Evolutionary conservation across 2,113 vertebrate genomes (phyloP), one percentile per base, ranked within the genome.

Genomic region (Nycticryphes semicollaris): DNA sequence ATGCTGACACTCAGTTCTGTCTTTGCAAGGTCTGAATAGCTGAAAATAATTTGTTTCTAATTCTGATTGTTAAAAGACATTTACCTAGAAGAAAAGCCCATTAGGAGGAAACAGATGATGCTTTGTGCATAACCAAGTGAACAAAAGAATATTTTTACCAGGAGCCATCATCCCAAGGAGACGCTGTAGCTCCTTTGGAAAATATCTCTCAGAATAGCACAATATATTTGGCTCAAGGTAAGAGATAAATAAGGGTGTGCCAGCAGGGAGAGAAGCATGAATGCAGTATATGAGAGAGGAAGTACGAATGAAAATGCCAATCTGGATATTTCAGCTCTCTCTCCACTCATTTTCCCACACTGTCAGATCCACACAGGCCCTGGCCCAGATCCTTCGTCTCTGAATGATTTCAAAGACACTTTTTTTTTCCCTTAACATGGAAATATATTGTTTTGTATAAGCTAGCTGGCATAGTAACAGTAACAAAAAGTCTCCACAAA

Each of bases 1-100:
- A 89, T 7, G 25, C 74, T 94, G 73, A 63, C 43, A 78, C 33
- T 69, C 72, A 72, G 16, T 63, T 63, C 35, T 62, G 90, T 86
- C 54, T 48, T 77, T 75, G 11, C 43, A 81, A 90, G 51, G 23
- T 88, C 68, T 91, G 72, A 93, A 80, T 54, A 83, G 56, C 41
- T 53, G 54, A 63, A 60, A 80, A 57, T 57, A 83, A 85, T 93
- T 94, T 77, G 54, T 90, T 96, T 83, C 67, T 95, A 94, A 90
- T 93, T 88, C 39, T 4, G 2, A 81, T 75, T 89, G 39, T 86
- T 94, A 83, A 90, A 90, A 95, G 75, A 59, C 59, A 66, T 77
- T 91, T 73, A 62, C 33, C 35, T 78, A 75, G 54, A 70, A 90
- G 31, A 93, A 90, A 93, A 90, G 63, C 18, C 56, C 90, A 63